phyloP scores from a whole-genome alignment of 2,113 vertebrate genomes.

The Excalfactoria chinensis region DNA sequence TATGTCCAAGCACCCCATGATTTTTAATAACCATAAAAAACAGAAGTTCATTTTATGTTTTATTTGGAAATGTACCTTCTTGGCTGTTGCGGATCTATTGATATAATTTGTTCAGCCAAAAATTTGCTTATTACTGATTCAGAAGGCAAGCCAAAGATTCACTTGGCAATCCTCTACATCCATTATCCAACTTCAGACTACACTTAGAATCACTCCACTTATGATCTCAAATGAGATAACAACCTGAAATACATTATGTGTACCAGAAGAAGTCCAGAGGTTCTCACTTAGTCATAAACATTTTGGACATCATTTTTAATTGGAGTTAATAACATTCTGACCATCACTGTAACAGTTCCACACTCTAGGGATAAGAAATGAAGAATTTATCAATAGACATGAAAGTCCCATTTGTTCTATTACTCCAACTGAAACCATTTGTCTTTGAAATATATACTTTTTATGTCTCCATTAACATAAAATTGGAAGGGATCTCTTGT shows the following conservation, averaged over 20 bases:
- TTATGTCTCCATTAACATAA: neutral
- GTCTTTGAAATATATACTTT: neutral
- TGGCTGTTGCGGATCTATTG: conserved; percentile 13
- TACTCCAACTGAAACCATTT: neutral
- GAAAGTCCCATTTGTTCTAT: conserved; percentile 20
- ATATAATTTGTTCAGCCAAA: conserved; percentile 12
- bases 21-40: neutral
- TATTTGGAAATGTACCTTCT: conserved; percentile 17
- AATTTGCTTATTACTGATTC: conserved; percentile 10
- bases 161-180: neutral
- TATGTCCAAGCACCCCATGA: neutral
- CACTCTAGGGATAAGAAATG: neutral
- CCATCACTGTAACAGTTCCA: neutral
- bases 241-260: neutral
- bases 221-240: neutral
- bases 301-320: conserved; percentile 12
- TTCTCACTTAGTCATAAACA: conserved; percentile 3
- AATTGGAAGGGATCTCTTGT: neutral
- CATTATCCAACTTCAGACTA: neutral
- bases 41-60: neutral
- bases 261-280: conserved; percentile 14
- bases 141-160: conserved; percentile 31
- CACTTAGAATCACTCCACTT: neutral
- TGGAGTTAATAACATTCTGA: conserved; percentile 2
- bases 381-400: neutral